Evolutionary conservation across 2,113 vertebrate genomes (phyloP), one percentile per base, ranked within the genome.

Genomic region (Micromys minutus): DNA sequence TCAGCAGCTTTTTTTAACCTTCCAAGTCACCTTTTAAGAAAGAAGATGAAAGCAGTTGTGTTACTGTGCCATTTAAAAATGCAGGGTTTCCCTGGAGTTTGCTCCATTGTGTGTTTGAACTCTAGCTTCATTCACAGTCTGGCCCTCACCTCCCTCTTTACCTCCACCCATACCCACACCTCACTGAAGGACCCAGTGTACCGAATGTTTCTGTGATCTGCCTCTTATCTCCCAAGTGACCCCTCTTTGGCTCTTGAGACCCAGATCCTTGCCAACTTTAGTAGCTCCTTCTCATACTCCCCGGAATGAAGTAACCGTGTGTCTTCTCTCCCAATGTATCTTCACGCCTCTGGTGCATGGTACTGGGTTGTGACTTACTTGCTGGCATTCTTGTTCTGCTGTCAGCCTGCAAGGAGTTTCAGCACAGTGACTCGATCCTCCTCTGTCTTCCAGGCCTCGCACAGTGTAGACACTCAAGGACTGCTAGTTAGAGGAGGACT

Each of bases 271-370:
- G 15, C 34, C 39, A 29, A 81, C 47, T 81, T 47, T 12, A 26
- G 24, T 50, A 21, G 19, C 42, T 9, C 29, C 83, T 87, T 72
- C 83, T 55, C 36, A 4, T 79, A 22, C n/a, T n/a, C 67, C 36
- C 29, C 16, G 5, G 45, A 47, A 36, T 26, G 21, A 77, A n/a
- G 0, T 4, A 6, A 24, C 2, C 13, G 24, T 50, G 1, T 42
- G 65, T 88, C 24, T 52, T 24, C 76, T 81, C 57, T 5, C 52
- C 7, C 16, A 31, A 19, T 6, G 9, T 36, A 1, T 69, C 24
- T 52, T 42, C 11, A 3, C 34, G 24, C 80, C 79, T 85, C 2
- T 0, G 22, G 5, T 8, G 3, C 55, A 29, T 36, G 55, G 0
- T 21, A 3, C 81, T 77, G 76, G n/a, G 50, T 42, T n/a, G 2